Base-by-base conservation (phyloP, 2,113 vertebrate species). In the Cisticola juncidis region DNA sequence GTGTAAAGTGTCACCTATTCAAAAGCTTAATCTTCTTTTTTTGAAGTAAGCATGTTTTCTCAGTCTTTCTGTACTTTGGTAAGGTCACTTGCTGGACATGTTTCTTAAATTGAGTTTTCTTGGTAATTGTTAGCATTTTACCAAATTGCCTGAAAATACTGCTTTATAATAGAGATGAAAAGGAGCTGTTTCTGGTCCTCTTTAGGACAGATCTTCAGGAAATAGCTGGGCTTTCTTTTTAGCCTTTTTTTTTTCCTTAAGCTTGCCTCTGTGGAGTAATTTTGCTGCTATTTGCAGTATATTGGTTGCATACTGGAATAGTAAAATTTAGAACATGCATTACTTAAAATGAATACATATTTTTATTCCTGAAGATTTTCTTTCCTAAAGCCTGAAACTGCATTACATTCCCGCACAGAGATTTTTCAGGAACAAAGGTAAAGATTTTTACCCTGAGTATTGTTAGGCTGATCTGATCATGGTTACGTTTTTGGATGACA, bases 321-420 rank as follows among this genome's bases (percentile, higher is more conserved):
- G n/a, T 77, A 73, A 81, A 65, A 40, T 58, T 77, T 71, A 29
- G 18, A 64, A 56, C 58, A 77, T 0, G 0, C 71, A 40, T 62
- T 44, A 48, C 14, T 95, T 89, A 70, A 73, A 53, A 57, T 20
- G 2, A 70, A 73, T 70, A 13, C 23, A 54, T 33, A 31, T 70
- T 86, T 96, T 95, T 86, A 86, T 89, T 86, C 25, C 19, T 35
- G 42, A 50, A 88, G 20, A 70, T 25, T 78, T 91, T 95, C 69
- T 2, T 80, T 82, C 21, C 29, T 58, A 1, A 66, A 24, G 51
- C 26, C 28, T 91, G 60, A 73, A 91, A 62, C 33, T 48, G 6
- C 31, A 20, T 45, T 83, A 18, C 6, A 23, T 81, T 84, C 17
- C 20, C 66, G 33, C 1, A 0, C 8, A 62, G 33, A 31, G 29